phyloP scores from a whole-genome alignment of 2,888 invertebrate genomes.

The Drosophila recens region DNA sequence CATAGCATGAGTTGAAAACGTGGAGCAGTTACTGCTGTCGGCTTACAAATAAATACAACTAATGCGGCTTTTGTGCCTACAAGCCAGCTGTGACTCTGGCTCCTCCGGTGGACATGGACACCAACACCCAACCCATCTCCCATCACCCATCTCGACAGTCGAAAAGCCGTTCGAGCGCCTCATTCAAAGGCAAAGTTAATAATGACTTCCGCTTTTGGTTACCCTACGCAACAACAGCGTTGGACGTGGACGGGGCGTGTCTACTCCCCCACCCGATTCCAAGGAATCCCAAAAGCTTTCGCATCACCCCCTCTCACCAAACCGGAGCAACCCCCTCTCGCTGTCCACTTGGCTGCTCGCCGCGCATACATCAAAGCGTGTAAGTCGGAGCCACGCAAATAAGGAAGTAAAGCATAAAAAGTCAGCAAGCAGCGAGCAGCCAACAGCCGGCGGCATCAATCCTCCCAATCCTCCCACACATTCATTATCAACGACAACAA shows the following conservation, averaged over 20 bases:
- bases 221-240: slow-evolving; percentile 69
- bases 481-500: slow-evolving; percentile 71
- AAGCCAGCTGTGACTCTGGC: slow-evolving; percentile 68
- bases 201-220: slow-evolving; percentile 80
- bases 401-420: slow-evolving; percentile 76
- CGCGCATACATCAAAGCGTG: slow-evolving; percentile 78
- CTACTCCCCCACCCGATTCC: slow-evolving; percentile 2
- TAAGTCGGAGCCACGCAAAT: slow-evolving; percentile 72
- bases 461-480: slow-evolving; percentile 59
- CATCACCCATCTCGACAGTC: neutral
- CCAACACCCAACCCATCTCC: neutral
- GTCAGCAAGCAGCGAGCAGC: slow-evolving; percentile 64
- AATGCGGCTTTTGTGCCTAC: slow-evolving; percentile 81
- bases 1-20: slow-evolving; percentile 2
- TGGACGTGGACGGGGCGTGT: neutral
- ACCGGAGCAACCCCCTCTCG: slow-evolving; percentile 14
- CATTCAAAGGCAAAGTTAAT: slow-evolving; percentile 76
- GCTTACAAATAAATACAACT: slow-evolving; percentile 81
- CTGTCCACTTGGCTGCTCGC: slow-evolving; percentile 68
- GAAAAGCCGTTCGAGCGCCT: slow-evolving; percentile 43
- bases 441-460: slow-evolving; percentile 54
- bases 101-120: slow-evolving; percentile 41
- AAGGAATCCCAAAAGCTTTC: slow-evolving; percentile 14
- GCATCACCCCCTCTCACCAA: neutral
- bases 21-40: slow-evolving; percentile 67